Conservation (phyloP, 2,888 invertebrate species). For the Agriopis aurantiaria region DNA sequence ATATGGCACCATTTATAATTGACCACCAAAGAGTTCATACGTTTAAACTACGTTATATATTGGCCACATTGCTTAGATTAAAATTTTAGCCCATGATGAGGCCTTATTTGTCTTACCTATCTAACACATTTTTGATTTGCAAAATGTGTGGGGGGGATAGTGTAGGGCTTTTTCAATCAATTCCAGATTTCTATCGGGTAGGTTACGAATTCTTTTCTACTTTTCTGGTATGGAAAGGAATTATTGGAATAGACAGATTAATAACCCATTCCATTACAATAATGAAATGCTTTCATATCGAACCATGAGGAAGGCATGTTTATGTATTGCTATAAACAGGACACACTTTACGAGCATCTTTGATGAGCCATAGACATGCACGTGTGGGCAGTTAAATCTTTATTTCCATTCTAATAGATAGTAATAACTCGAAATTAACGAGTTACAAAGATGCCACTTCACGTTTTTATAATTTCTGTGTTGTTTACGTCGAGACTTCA, state of each 20-base stretch:
- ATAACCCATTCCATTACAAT: slow-evolving; percentile 15
- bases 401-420: slow-evolving; percentile 47
- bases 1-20: too few relatives aligned
- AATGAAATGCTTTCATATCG: slow-evolving; percentile 30
- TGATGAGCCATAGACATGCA: slow-evolving; percentile 53
- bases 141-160: too few relatives aligned
- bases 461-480: slow-evolving; percentile 20
- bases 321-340: slow-evolving; percentile 47
- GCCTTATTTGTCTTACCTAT: too few relatives aligned
- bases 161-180: too few relatives aligned
- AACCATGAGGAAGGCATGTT: slow-evolving; percentile 35
- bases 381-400: slow-evolving; percentile 58
- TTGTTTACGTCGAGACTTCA: slow-evolving; percentile 16
- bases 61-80: too few relatives aligned
- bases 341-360: slow-evolving; percentile 61
- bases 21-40: too few relatives aligned
- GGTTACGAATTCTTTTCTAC: too few relatives aligned
- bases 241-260: neutral
- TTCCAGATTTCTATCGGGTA: too few relatives aligned
- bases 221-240: too few relatives aligned
- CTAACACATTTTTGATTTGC: too few relatives aligned
- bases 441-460: slow-evolving; percentile 27
- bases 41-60: too few relatives aligned
- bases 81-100: too few relatives aligned
- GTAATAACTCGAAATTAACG: slow-evolving; percentile 34